phyloP scores from a whole-genome alignment of 2,113 vertebrate species.

The Cyphomyrus discorhynchus region DNA sequence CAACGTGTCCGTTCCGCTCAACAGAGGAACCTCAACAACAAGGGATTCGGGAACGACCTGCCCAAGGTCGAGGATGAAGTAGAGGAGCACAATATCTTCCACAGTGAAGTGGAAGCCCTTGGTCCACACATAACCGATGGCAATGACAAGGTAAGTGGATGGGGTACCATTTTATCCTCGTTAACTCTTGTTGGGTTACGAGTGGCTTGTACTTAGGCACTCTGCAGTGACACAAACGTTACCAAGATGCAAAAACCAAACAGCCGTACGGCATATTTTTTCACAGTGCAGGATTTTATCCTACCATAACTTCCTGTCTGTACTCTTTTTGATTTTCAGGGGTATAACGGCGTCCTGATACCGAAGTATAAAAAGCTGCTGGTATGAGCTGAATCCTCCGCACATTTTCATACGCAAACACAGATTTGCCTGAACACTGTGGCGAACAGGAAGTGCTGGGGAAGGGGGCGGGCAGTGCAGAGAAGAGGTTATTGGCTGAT shows the following conservation, averaged over 20 bases:
- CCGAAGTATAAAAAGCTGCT: constrained; percentile 81
- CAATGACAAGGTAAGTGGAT: constrained; percentile 61
- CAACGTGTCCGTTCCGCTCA: not conserved
- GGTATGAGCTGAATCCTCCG: constrained; percentile 58
- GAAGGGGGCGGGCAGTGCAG: not conserved
- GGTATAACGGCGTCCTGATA: constrained; percentile 63
- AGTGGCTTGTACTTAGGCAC: not conserved
- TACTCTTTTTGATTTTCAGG: constrained; percentile 54
- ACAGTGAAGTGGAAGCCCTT: constrained; percentile 92
- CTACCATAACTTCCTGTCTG: not conserved
- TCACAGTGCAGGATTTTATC: not conserved
- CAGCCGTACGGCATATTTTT: not conserved
- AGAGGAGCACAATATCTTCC: constrained; percentile 92
- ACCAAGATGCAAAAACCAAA: not conserved
- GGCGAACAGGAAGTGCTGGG: not conserved
- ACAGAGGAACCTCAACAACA: constrained; percentile 70
- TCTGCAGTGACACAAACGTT: not conserved
- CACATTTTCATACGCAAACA: not conserved
- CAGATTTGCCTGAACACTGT: not conserved
- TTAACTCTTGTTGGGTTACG: not conserved
- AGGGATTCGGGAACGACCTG: constrained; percentile 81
- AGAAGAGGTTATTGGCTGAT: not conserved
- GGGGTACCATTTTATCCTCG: not conserved
- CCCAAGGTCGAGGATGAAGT: constrained; percentile 81
- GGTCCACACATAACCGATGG: constrained; percentile 73